Base-by-base conservation (phyloP, 2,797 vertebrate species). In the Cuniculus paca region DNA sequence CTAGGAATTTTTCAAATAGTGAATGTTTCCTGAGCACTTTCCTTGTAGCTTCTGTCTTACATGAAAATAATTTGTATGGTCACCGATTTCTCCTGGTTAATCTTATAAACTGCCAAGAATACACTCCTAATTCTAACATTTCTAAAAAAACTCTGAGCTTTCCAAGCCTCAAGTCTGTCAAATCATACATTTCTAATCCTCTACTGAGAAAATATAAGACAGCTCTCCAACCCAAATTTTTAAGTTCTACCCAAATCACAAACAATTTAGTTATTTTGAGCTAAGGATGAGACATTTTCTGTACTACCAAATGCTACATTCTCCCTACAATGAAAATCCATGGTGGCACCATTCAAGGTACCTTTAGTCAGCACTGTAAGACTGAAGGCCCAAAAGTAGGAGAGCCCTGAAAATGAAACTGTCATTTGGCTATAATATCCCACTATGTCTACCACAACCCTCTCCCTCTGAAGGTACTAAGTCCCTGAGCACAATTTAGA, bases 131-230 rank as follows among this genome's bases (percentile, higher is more conserved):
- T 52, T 36, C 52, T 89, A 31, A 54, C 72, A 93, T 50, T 88
- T 92, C 50, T 91, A 94, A 86, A 72, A 72, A 45, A 91, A 75
- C 16, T 78, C 89, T 79, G 26, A 85, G 65, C 22, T 61, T 95
- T 95, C 36, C 52, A 56, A 70, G 31, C 61, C 34, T 84, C 60
- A 90, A 88, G 74, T 88, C 58, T 95, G 28, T 45, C 31, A 91
- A 82, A 75, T 36, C 45, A 85, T n/a, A 39, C 61, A 95, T 50
- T 91, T 90, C 50, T 94, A 94, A 92, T 81, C 9, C 45, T 56
- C 68, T 77, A 65, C 28, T 93, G 87, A 87, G 42, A 86, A 85
- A 88, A 81, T 42, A 1, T 36, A 89, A 81, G 19, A 74, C 6
- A 79, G 84, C 89, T 94, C 39, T 91, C 93, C 79, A 77, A 45